phyloP scores from a whole-genome alignment of 2,888 invertebrate genomes.

The Dorcus parallelipipedus region DNA sequence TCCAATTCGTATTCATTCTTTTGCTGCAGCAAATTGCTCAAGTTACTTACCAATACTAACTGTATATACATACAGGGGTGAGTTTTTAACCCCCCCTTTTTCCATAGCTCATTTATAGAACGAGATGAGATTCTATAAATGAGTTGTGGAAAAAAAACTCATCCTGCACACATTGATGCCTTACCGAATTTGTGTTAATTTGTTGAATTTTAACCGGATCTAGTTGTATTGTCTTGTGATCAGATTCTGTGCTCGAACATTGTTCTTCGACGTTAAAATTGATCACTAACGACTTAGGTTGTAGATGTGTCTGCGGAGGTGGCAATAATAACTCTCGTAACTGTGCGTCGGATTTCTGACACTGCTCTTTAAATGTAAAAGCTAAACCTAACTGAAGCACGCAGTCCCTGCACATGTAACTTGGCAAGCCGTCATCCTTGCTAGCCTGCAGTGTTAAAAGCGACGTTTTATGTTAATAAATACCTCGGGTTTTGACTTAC shows the following conservation, averaged over 20 bases:
- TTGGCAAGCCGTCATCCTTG: slow-evolving; percentile 39
- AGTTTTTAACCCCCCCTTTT: too few species aligned
- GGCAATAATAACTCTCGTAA: slow-evolving; percentile 24
- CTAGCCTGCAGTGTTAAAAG: slow-evolving; percentile 29
- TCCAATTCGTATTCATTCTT: background rate
- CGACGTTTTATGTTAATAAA: slow-evolving; percentile 2
- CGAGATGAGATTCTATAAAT: too few species aligned
- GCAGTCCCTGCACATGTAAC: slow-evolving; percentile 38
- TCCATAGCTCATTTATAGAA: too few species aligned
- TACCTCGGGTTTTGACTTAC: slow-evolving; percentile 21
- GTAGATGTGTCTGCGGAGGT: background rate
- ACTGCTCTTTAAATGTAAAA: slow-evolving; percentile 39
- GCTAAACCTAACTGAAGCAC: slow-evolving; percentile 35
- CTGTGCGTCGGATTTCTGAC: slow-evolving; percentile 35
- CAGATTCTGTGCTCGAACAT: too few species aligned
- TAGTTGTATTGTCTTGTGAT: too few species aligned
- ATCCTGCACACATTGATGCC: too few species aligned
- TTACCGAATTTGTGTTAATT: too few species aligned
- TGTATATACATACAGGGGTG: too few species aligned
- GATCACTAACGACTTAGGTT: background rate
- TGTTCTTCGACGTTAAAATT: too few species aligned
- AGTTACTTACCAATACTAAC: background rate
- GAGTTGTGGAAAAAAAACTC: too few species aligned
- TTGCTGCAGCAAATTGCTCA: background rate
- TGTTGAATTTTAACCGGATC: too few species aligned